Base-by-base conservation (phyloP, 2,113 vertebrate genomes). In the Fukomys damarensis region DNA sequence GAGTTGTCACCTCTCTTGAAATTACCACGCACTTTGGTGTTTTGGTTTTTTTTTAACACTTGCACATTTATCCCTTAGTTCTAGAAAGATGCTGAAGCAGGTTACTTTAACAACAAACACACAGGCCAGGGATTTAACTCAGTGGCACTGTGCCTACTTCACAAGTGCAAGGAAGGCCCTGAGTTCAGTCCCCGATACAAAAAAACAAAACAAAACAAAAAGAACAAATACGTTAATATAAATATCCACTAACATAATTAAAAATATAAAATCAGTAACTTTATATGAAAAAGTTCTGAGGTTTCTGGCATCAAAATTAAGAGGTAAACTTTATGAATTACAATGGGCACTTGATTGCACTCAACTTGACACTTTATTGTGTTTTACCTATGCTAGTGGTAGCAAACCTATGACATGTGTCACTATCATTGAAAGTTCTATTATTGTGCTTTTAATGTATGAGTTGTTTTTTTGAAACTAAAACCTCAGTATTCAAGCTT, bases 251-350 rank as follows among this genome's bases (percentile, higher is more conserved):
- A 72, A 96, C 61, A 93, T 1, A 91, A 16, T 74, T 68, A 83
- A 79, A 88, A 77, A 13, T n/a, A 83, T 0, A 83, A 76, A 66
- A 56, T 74, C 74, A 79, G 77, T 92, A 58, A 92, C 38, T 79
- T 28, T 79, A 28, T 24, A 24, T 38, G 68, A 92, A 94, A 52
- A 86, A 43, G 43, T 70, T 70, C n/a, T 94, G 30, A 46, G 24
- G 7, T 46, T 89, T 89, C n/a, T 49, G 83, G n/a, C 61, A 92
- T 68, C 61, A 89, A 96, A 92, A 92, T 35, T 46, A 96, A 92
- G 17, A 83, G 43, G 8, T 66, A 84, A 94, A 94, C n/a, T 77
- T 19, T 76, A 76, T 49, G 32, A 91, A 86, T 82, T 76, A 94
- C 66, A 59, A 96, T 74, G 24, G 59, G 24, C 24, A 79, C 43